phyloP scores from a whole-genome alignment of 2,797 vertebrate genomes.

The Muscicapa striata region DNA sequence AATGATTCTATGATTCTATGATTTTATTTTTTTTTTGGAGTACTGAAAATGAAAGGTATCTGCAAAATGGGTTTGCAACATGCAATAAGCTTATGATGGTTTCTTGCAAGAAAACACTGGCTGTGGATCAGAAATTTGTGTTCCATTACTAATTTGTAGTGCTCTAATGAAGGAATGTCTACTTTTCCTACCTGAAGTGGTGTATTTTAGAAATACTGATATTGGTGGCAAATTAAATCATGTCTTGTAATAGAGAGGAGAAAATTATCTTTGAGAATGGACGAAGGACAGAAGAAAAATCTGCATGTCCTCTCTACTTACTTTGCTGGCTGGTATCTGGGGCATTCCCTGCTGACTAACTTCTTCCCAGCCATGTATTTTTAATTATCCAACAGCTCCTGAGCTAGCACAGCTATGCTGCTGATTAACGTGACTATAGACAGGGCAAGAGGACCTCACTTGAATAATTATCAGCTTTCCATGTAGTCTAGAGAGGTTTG shows the following conservation, averaged over 20 bases:
- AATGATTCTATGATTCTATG: neutral
- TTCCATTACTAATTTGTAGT: neutral
- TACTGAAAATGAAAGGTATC: neutral
- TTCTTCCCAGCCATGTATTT: neutral
- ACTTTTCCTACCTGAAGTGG: neutral
- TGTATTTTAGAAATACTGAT: neutral
- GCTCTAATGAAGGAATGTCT: neutral
- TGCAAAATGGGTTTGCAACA: neutral
- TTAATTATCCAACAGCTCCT: neutral
- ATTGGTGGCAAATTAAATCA: neutral
- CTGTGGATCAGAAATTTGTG: neutral
- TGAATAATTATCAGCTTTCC: slow-evolving; percentile 8
- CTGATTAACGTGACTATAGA: neutral
- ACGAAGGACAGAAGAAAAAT: neutral
- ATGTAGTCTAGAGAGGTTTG: neutral
- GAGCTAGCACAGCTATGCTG: neutral
- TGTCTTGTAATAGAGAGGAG: neutral
- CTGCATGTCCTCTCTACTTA: neutral
- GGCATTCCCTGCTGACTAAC: neutral
- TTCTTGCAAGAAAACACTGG: neutral
- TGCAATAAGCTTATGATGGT: neutral
- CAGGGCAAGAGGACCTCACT: neutral
- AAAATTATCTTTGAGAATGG: neutral
- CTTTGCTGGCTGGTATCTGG: neutral
- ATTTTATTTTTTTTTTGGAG: neutral